A percentile compares a stretch with the other conserved stretches of the same genome.
These are phyloP conservation scores for Apodemia hepburni DNA, from an alignment of 2,888 invertebrate genomes.

Conservation along the genomic window DNA sequence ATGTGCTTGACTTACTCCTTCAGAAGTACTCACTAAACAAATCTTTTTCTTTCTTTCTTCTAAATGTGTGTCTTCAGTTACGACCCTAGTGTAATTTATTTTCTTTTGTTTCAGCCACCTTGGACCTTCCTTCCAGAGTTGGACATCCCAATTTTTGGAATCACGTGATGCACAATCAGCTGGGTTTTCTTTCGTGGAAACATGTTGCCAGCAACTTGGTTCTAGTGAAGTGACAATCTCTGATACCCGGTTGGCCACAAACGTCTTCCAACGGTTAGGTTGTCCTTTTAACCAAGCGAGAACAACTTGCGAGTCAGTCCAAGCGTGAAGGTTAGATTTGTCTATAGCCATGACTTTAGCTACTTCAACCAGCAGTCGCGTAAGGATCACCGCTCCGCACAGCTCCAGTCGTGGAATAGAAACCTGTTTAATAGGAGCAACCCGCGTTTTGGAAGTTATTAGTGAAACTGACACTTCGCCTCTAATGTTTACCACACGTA, in stretches of 20 bases:
- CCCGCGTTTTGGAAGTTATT: conserved; percentile 15
- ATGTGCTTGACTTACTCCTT: background rate
- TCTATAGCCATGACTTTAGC: conserved; percentile 16
- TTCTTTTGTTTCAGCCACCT: conserved; percentile 21
- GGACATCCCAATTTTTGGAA: conserved; percentile 17
- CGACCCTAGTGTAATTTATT: conserved; percentile 2
- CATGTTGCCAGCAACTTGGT: conserved; percentile 32
- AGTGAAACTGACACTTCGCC: conserved; percentile 18
- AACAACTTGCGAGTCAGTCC: conserved; percentile 26
- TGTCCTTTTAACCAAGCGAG: conserved; percentile 24
- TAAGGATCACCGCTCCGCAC: conserved; percentile 17
- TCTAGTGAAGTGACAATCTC: conserved; percentile 30
- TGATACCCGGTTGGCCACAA: conserved; percentile 25
- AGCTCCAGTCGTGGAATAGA: conserved; percentile 19
- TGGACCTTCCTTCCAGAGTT: conserved; percentile 31
- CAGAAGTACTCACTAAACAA: background rate
- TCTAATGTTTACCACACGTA: conserved; percentile 11
- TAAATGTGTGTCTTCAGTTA: background rate
- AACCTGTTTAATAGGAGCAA: conserved; percentile 16
- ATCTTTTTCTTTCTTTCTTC: background rate
- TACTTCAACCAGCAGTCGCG: conserved; percentile 20
- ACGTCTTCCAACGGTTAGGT: conserved; percentile 25
- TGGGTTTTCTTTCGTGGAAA: conserved; percentile 32
- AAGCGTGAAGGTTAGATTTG: conserved; percentile 19
- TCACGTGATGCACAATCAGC: conserved; percentile 39